phyloP scores from a whole-genome alignment of 2,113 vertebrate genomes.

The Mustela lutreola region DNA sequence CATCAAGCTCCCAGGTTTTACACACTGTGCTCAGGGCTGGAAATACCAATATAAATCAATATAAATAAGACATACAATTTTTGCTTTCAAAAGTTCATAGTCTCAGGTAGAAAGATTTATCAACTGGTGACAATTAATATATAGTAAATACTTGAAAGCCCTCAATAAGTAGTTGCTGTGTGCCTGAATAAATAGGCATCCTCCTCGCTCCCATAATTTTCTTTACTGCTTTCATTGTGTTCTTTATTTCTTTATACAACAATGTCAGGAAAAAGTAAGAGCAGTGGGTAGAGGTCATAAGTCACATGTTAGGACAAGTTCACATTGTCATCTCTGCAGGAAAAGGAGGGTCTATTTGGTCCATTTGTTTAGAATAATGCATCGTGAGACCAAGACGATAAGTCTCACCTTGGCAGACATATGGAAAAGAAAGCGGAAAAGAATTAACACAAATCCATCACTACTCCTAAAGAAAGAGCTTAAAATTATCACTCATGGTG shows the following conservation, averaged over 20 bases:
- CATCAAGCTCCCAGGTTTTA: neutral
- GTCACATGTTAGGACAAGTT: neutral
- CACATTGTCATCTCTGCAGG: neutral
- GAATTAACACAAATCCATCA: neutral
- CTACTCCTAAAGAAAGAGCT: neutral
- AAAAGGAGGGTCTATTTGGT: neutral
- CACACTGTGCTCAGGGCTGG: neutral
- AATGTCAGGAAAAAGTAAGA: neutral
- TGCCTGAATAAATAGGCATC: neutral
- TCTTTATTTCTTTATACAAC: neutral
- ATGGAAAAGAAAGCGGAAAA: neutral
- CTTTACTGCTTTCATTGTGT: neutral
- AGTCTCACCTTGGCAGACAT: neutral
- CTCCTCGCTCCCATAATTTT: neutral
- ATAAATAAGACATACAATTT: neutral
- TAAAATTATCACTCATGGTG: neutral
- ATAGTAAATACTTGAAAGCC: neutral
- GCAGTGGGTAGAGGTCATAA: neutral
- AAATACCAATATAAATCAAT: constrained; percentile 33
- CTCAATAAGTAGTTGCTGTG: neutral
- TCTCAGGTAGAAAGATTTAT: neutral
- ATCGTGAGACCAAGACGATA: neutral
- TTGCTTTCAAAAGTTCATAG: neutral
- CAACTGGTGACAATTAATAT: neutral
- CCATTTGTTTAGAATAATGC: neutral